Percentiles rank a stretch among this genome's conserved stretches.
These are phyloP conservation scores for Caenorhabditis drosophilae DNA, from an alignment of 2,888 invertebrate genomes.

Conservation along the genomic window DNA sequence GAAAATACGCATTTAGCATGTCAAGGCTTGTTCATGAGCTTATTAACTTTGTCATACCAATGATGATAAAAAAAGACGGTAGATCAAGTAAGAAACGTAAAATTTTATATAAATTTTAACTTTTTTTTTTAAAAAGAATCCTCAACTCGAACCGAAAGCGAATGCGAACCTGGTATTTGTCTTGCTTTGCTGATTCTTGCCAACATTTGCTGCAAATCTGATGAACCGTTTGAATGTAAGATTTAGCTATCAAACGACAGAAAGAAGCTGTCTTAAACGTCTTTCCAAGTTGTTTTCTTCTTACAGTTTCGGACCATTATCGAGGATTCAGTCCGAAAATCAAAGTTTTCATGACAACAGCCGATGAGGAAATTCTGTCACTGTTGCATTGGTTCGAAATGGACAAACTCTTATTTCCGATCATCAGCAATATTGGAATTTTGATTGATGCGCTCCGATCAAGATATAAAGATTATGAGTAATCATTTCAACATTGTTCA, in stretches of 20 bases:
- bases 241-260: no score
- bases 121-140: slow-evolving; percentile 1
- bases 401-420: slow-evolving; percentile 52
- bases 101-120: slow-evolving; percentile 4
- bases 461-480: slow-evolving; percentile 27
- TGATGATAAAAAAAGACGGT: slow-evolving; percentile 29
- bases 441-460: slow-evolving; percentile 51
- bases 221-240: slow-evolving; percentile 57
- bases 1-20: slow-evolving; percentile 57
- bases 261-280: no score
- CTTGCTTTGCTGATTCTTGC: slow-evolving; percentile 54
- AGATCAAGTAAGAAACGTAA: slow-evolving; percentile 3
- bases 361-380: slow-evolving; percentile 40
- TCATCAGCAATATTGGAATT: slow-evolving; percentile 52
- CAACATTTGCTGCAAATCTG: slow-evolving; percentile 46
- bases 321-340: slow-evolving; percentile 29
- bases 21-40: slow-evolving; percentile 51
- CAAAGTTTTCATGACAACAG: slow-evolving; percentile 33
- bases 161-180: slow-evolving; percentile 54
- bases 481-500: not conserved
- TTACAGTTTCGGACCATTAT: slow-evolving; percentile 48
- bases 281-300: not conserved
- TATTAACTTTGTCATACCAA: slow-evolving; percentile 43
- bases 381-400: slow-evolving; percentile 55
- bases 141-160: slow-evolving; percentile 24